Base-by-base conservation (phyloP, 2,888 invertebrate genomes). In the Gortyna flavago region DNA sequence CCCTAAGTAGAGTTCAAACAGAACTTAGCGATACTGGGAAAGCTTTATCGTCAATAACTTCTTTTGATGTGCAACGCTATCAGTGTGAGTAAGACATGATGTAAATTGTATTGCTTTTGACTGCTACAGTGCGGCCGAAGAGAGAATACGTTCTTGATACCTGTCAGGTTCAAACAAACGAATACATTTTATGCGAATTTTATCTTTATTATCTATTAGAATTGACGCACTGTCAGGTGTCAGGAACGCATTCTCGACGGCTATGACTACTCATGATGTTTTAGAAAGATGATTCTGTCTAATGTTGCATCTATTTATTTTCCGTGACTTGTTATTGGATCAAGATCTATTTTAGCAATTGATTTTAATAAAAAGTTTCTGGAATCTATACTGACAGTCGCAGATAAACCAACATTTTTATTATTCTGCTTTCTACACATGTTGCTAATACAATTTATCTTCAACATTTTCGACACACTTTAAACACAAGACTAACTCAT, bases 361-460 rank as follows among this genome's bases (percentile, higher is more conserved):
- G 64, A 32, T 51, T 70, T 62, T 79, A n/a, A n/a, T 57, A 13
- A 64, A 64, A 44, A 66, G 25, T 79, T 73, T 25, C 35, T 38
- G 54, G 64, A 70, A 77, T 57, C n/a, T 38, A 16, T 44, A 54
- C 59, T 4, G 59, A 59, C 29, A 35, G 13, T 54, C 16, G 16
- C 44, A 25, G 48, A 67, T 71, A 67, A 67, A 71, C 25, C n/a
- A 32, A 29, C n/a, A 51, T 68, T 59, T 83, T 81, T 78, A 70
- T 77, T 41, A 62, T 41, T 35, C 18, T 0, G 44, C 13, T 72
- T 59, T 68, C 38, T 64, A 48, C 67, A 38, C 48, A 29, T 68
- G 78, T 72, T 68, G 62, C 57, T 68, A 51, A 72, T 81, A 59
- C 71, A 72, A 65, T 84, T 72, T 84, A 83, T 82, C 59, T 83